phyloP scores from a whole-genome alignment of 1,140 invertebrate genomes.

The Drosophila nasuta region DNA sequence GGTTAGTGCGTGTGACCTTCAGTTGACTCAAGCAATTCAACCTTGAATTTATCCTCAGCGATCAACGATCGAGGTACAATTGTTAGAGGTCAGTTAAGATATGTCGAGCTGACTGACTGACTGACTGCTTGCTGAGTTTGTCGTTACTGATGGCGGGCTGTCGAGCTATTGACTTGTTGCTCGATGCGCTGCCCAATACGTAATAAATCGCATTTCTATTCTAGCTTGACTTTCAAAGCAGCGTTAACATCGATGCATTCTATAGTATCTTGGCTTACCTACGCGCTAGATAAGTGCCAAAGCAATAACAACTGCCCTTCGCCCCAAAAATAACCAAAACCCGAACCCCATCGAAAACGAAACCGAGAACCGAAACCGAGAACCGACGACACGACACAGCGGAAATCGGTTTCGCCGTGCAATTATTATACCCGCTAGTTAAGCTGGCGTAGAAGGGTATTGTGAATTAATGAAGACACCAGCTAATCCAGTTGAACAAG shows the following conservation, averaged over 20 bases:
- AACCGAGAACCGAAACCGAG: background rate
- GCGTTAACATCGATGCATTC: conserved; percentile 22
- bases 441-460: too few species aligned
- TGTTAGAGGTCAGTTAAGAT: conserved; percentile 24
- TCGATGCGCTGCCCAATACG: conserved; percentile 65
- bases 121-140: too few species aligned
- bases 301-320: background rate
- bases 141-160: too few species aligned
- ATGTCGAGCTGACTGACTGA: too few species aligned
- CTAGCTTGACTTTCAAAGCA: conserved; percentile 65
- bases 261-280: conserved; percentile 14
- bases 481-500: too few species aligned
- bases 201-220: conserved; percentile 58
- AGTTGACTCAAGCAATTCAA: background rate
- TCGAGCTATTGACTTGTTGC: conserved; percentile 29
- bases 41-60: conserved; percentile 21
- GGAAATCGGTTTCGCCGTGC: background rate
- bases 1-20: conserved; percentile 1
- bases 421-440: too few species aligned
- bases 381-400: background rate
- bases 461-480: too few species aligned
- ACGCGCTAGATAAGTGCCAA: conserved; percentile 31
- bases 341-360: background rate
- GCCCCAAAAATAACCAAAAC: background rate
- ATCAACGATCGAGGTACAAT: background rate